These are phyloP conservation scores for Melanostoma scalare DNA, from an alignment of 2,888 invertebrate genomes.

Conservation along the genomic window DNA sequence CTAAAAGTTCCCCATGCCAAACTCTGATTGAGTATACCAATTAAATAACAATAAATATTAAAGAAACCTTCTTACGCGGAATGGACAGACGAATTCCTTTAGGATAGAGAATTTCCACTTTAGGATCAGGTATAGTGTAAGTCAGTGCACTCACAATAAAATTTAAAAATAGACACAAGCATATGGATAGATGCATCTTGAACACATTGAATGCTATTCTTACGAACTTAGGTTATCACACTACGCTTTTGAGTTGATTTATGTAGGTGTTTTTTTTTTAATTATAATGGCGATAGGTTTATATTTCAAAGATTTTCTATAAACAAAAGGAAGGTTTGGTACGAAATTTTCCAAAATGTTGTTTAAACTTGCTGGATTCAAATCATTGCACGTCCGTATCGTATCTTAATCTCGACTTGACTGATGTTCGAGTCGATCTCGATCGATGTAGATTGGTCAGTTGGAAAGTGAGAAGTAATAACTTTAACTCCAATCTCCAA, in stretches of 20 bases:
- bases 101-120: conserved; percentile 22
- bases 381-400: background rate
- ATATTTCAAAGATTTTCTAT: too few species aligned
- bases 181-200: conserved; percentile 24
- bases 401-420: conserved; percentile 28
- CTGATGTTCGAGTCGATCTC: too few species aligned
- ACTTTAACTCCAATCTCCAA: too few species aligned
- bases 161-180: conserved; percentile 49
- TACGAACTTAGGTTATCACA: too few species aligned
- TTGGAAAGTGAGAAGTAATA: too few species aligned
- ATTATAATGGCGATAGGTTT: too few species aligned
- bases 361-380: too few species aligned
- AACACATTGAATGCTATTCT: background rate
- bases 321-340: too few species aligned
- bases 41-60: background rate
- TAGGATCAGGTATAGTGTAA: conserved; percentile 34
- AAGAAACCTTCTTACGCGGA: conserved; percentile 18
- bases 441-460: too few species aligned
- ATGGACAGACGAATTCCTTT: conserved; percentile 27
- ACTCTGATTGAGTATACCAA: background rate
- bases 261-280: too few species aligned
- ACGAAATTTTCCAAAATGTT: too few species aligned
- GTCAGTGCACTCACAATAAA: conserved; percentile 21
- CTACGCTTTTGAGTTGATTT: too few species aligned
- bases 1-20: conserved; percentile 10